Evolutionary conservation across 2,113 vertebrate genomes (phyloP), one percentile per base, ranked within the genome.

Genomic region (Gopherus flavomarginatus): DNA sequence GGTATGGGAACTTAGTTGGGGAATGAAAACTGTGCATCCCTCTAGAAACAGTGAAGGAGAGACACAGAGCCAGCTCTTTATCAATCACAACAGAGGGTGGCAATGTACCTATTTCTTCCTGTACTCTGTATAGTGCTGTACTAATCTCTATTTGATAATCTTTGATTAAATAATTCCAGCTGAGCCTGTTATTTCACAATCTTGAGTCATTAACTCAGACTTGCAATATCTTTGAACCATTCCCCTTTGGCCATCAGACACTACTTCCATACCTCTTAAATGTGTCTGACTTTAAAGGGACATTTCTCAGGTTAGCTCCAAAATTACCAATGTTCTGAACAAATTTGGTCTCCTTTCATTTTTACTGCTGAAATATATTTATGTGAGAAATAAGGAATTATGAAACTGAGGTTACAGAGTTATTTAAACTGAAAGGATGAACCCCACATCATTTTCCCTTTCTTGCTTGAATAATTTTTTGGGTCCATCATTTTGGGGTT

Each of bases 251-350:
- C 27, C 27, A 62, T 62, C 27, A 31, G 27, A 62, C 29, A 31
- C 52, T 11, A 24, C 0, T 0, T 42, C 6, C 65, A 65, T 85
- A 84, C 87, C 90, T 84, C 27, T 89, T n/a, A 93, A 3, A 47
- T 2, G 31, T 75, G 9, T 5, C 27, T 89, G 0, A 0, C 5
- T 81, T 75, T 86, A 8, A 90, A 11, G 11, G 2, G 1, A 93
- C 59, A 35, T 65, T 65, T 65, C 59, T 65, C 31, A 35, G 3
- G 6, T 65, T 65, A 65, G 59, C 31, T 35, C 59, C 59, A 14
- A 35, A 65, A 31, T 65, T 35, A 65, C 27, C 27, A 14, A 14
- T 65, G 59, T 35, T 65, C 31, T 8, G 3, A 35, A 65, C 59
- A 88, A 84, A 81, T 53, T n/a, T 89, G 4, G 24, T 93, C 54